Conservation (phyloP, 2,888 invertebrate species). For the Thysanoteuthis rhombus region DNA sequence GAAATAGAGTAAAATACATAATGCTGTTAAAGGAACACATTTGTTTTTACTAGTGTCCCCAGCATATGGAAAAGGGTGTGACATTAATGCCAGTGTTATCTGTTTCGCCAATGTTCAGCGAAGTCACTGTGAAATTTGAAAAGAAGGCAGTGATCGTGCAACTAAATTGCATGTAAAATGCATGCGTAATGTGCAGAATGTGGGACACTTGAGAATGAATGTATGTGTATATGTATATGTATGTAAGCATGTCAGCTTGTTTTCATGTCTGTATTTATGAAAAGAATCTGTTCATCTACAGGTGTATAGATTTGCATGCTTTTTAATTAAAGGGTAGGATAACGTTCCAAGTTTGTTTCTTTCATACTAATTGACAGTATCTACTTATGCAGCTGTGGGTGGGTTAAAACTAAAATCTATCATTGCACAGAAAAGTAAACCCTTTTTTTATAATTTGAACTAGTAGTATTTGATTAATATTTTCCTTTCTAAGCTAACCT, state of each 20-base stretch:
- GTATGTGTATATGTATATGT: neutral
- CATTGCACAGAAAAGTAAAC: no score
- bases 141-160: neutral
- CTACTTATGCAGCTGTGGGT: no score
- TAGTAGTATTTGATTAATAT: no score
- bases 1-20: neutral
- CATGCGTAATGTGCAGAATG: neutral
- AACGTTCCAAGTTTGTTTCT: no score
- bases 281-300: neutral
- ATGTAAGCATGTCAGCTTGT: neutral
- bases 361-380: no score
- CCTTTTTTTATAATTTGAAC: no score
- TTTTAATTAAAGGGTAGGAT: neutral
- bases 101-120: neutral
- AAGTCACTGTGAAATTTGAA: neutral
- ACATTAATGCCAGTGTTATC: neutral
- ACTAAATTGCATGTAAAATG: neutral
- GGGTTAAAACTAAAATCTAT: no score
- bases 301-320: neutral
- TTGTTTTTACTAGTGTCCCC: neutral
- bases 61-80: neutral
- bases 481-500: no score
- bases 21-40: neutral
- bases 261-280: neutral
- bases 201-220: neutral